Conservation (phyloP, 2,113 vertebrate species). For the Rhabdornis inornatus region DNA sequence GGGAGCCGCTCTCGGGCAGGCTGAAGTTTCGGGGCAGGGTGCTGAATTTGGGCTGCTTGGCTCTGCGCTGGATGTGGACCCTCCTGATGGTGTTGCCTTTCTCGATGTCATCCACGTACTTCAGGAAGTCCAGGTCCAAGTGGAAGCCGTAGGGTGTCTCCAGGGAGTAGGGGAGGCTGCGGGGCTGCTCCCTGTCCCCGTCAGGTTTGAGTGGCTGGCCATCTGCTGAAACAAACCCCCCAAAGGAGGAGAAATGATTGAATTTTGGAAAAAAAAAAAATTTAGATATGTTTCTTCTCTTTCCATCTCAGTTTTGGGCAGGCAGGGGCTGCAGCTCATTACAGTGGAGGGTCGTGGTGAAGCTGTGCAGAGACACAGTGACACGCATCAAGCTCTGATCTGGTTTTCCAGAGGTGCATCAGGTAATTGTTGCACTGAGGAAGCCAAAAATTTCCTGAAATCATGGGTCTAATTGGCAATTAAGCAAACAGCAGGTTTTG, state of each 20-base stretch:
- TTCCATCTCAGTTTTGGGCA: not conserved
- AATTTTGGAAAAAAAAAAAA: not conserved
- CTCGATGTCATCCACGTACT: conserved; percentile 98
- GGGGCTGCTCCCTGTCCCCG: not conserved
- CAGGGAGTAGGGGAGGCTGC: conserved; percentile 34
- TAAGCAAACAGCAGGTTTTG: not conserved
- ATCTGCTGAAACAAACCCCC: conserved; percentile 66
- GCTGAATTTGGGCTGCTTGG: conserved; percentile 92
- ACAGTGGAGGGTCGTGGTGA: not conserved
- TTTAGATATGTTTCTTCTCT: not conserved
- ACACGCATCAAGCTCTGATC: not conserved
- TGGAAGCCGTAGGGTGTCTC: conserved; percentile 98
- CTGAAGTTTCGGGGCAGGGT: conserved; percentile 96
- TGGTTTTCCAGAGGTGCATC: not conserved
- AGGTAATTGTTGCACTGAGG: not conserved
- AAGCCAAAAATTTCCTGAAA: not conserved
- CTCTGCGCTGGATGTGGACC: conserved; percentile 88
- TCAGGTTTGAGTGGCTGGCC: not conserved
- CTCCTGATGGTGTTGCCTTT: conserved; percentile 96
- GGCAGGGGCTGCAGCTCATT: not conserved
- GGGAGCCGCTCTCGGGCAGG: conserved; percentile 81
- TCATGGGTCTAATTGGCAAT: conserved; percentile 16
- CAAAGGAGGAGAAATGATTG: not conserved
- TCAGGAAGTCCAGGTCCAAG: conserved; percentile 95
- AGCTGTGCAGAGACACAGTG: not conserved